phyloP scores from a whole-genome alignment of 1,140 invertebrate species.

The Philotrypesis tridentata region DNA sequence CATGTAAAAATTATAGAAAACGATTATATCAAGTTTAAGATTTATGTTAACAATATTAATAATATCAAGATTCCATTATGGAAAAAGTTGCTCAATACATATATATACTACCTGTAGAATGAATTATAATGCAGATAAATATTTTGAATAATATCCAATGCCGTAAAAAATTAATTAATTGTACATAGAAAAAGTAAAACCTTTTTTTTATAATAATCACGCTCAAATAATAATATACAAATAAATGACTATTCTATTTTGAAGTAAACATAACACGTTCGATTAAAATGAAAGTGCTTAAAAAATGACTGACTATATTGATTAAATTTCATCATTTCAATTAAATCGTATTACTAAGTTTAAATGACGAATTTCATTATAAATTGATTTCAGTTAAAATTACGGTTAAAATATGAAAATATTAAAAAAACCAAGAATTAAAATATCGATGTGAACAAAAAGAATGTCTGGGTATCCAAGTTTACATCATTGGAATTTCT shows the following conservation, averaged over 20 bases:
- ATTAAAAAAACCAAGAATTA: background rate
- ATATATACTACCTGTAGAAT: constrained; percentile 16
- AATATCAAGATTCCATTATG: constrained; percentile 4
- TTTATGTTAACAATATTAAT: constrained; percentile 23
- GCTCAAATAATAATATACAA: background rate
- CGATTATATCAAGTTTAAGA: constrained; percentile 23
- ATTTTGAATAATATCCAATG: background rate
- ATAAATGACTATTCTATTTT: constrained; percentile 5
- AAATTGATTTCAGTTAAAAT: background rate
- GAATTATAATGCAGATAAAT: background rate
- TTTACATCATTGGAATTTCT: background rate
- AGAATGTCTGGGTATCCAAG: background rate
- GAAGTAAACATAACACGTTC: constrained; percentile 8
- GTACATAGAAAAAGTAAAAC: constrained; percentile 3
- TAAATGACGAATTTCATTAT: background rate
- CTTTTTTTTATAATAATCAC: background rate
- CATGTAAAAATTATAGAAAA: constrained; percentile 41
- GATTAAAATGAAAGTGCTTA: constrained; percentile 38
- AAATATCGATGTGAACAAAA: background rate
- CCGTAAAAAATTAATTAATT: constrained; percentile 2
- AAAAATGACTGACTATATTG: constrained; percentile 23
- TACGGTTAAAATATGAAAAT: too few relatives aligned
- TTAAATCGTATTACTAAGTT: background rate
- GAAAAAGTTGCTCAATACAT: background rate
- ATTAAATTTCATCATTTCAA: constrained; percentile 15